Evolutionary conservation across 2,797 vertebrate species (phyloP), one percentile per base, ranked within the genome.

Genomic region (Neostethus bicornis): DNA sequence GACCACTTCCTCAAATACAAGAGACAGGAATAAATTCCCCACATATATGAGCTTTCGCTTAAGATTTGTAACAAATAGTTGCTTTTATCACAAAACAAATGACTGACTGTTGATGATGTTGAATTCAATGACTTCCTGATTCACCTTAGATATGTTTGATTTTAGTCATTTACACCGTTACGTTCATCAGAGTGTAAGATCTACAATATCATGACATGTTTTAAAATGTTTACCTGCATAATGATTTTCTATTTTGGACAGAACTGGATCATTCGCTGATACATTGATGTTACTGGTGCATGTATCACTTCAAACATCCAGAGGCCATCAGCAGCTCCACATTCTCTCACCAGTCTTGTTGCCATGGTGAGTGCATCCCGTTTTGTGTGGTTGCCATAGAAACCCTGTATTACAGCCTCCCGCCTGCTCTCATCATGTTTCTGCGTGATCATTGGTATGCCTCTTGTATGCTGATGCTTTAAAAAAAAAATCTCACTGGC

Each of bases 331-430:
- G 74, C 55, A 64, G 70, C 79, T 71, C 71, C 65, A 44, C 76
- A 75, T 66, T 84, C 81, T 77, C 75, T 79, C 43, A 24, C 70
- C 77, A 28, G 73, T 73, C 69, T 86, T 80, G 88, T 91, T 91
- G 83, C 89, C 80, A 90, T 91, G 88, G 89, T 79, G 85, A 90
- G 80, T 64, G 70, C 85, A 79, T 87, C 84, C 85, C 77, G 81
- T 85, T 89, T 89, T 85, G 77, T 85, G 75, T 61, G 83, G 89
- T 90, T 86, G 77, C 86, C 80, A 90, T 89, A 84, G 88, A 56
- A 68, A 89, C 81, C 58, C 52, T 4, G 37, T 85, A 79, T 86
- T 66, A 77, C 79, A 82, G 82, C 81, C 72, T 37, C 54, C 70
- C 48, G 81, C 80, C 21, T 51, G 72, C 75, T 81, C 80, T 80